These are phyloP conservation scores for Callimorpha dominula DNA, from an alignment of 2,888 invertebrate species.

Conservation along the genomic window DNA sequence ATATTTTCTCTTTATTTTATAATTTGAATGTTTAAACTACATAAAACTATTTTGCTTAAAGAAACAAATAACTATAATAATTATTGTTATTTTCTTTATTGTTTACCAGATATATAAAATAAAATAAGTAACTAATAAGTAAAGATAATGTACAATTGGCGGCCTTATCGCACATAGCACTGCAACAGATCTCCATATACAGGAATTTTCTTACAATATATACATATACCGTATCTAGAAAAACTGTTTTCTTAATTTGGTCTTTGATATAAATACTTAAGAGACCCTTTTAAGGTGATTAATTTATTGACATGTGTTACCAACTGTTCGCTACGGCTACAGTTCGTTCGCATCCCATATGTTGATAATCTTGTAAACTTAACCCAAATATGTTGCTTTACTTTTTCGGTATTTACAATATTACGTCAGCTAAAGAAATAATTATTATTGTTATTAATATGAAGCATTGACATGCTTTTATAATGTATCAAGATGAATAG, in stretches of 20 bases:
- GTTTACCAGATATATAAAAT: no score
- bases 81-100: no score
- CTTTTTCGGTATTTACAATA: neutral
- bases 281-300: neutral
- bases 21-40: no score
- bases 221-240: neutral
- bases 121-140: no score
- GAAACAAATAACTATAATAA: no score
- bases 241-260: neutral
- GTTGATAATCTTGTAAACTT: neutral
- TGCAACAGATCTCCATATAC: no score
- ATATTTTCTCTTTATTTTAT: neutral
- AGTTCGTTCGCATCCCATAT: neutral
- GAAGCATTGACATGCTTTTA: neutral
- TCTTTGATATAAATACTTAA: conserved; percentile 1
- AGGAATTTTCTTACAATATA: neutral
- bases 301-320: neutral
- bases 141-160: no score
- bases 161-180: no score
- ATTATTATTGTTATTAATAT: neutral
- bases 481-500: neutral
- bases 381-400: neutral
- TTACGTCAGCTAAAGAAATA: neutral
- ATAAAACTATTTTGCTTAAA: no score
- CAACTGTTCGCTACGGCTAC: neutral